Percentiles rank a stretch among this genome's conserved stretches.
Conservation (phyloP, 2,797 vertebrate genomes). For the Chromis chromis region DNA sequence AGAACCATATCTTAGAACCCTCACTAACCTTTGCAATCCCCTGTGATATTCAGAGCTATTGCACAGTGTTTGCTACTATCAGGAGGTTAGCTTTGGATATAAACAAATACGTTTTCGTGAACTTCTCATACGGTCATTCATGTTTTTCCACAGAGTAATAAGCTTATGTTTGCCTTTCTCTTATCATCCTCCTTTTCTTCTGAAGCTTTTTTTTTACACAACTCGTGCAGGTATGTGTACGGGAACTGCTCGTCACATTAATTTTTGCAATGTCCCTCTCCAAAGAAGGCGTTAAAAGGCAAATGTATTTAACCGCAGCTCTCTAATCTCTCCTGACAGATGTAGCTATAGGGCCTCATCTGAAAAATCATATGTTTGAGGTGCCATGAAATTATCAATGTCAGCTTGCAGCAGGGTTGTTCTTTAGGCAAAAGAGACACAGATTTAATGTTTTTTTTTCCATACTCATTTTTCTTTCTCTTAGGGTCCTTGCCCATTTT, state of each 20-base stretch:
- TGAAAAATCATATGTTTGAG: slow-evolving; percentile 83
- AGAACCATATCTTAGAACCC: slow-evolving; percentile 11
- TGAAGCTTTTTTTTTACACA: slow-evolving; percentile 8
- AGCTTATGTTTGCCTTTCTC: slow-evolving; percentile 34
- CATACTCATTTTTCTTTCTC: slow-evolving; percentile 40
- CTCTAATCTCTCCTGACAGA: slow-evolving; percentile 85
- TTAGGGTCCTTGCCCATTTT: slow-evolving; percentile 39
- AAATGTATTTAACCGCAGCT: slow-evolving; percentile 69
- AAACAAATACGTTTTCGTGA: slow-evolving; percentile 47
- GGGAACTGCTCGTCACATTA: slow-evolving; percentile 66
- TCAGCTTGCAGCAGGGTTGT: slow-evolving; percentile 81
- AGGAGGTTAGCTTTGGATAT: slow-evolving; percentile 63
- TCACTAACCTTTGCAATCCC: slow-evolving; percentile 21
- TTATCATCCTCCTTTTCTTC: slow-evolving; percentile 30
- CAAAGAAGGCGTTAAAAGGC: slow-evolving; percentile 71
- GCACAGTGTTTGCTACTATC: slow-evolving; percentile 46
- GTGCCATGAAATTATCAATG: slow-evolving; percentile 87
- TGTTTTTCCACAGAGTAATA: slow-evolving; percentile 42
- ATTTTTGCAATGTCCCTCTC: slow-evolving; percentile 74
- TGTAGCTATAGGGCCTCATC: slow-evolving; percentile 81
- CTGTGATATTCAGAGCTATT: slow-evolving; percentile 41
- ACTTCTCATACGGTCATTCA: slow-evolving; percentile 57
- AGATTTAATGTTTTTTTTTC: slow-evolving; percentile 49
- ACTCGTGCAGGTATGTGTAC: slow-evolving; percentile 66
- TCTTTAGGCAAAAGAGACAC: slow-evolving; percentile 66